These are phyloP conservation scores for Heterocephalus glaber DNA, from an alignment of 2,113 vertebrate species.

Conservation along the genomic window DNA sequence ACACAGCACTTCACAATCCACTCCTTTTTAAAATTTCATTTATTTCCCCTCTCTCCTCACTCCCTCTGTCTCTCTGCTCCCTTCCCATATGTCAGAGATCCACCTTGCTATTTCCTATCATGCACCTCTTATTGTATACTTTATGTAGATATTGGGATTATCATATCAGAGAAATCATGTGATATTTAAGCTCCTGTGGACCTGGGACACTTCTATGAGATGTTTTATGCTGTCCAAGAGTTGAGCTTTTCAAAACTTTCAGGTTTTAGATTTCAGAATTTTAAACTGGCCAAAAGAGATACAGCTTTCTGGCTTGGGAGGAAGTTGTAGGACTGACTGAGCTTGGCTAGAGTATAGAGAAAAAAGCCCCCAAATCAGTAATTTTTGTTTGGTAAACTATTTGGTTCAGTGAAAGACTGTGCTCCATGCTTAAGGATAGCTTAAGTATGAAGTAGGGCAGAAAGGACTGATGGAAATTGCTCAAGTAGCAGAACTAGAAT, in stretches of 20 bases:
- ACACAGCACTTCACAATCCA: neutral
- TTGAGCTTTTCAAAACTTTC: neutral
- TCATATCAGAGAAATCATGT: neutral
- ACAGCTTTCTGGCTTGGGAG: neutral
- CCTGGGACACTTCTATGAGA: neutral
- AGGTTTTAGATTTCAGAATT: slow-evolving; percentile 19
- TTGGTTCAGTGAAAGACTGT: neutral
- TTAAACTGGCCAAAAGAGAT: neutral
- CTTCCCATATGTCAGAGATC: neutral
- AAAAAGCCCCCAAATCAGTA: neutral
- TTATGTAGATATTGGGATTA: neutral
- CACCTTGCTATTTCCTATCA: neutral
- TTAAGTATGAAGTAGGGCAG: neutral
- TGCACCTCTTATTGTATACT: neutral
- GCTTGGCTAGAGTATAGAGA: neutral
- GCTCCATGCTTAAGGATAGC: neutral
- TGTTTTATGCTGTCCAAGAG: neutral
- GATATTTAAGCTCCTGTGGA: neutral
- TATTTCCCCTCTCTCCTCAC: neutral
- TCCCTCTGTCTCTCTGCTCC: neutral
- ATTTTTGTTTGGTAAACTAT: neutral
- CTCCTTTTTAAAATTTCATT: neutral
- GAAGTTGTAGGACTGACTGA: neutral
- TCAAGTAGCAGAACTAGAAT: neutral
- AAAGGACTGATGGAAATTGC: neutral